Percentiles rank a stretch among this genome's conserved stretches.
Conservation (phyloP, 2,113 vertebrate genomes). For the Uria aalge region DNA sequence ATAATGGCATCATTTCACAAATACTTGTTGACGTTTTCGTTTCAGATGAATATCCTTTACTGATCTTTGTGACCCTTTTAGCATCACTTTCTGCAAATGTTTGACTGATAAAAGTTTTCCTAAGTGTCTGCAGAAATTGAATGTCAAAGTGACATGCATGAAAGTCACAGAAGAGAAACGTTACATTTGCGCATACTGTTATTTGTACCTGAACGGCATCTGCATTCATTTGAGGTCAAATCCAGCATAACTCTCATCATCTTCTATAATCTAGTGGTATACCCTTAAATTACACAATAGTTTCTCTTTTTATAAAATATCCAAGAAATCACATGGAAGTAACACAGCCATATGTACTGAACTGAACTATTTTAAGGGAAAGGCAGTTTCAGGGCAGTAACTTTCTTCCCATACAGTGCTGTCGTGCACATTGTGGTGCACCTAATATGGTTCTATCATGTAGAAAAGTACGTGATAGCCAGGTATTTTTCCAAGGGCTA, state of each 20-base stretch:
- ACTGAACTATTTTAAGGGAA: not conserved
- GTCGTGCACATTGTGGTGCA: not conserved
- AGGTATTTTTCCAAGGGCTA: not conserved
- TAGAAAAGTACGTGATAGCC: not conserved
- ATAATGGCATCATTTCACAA: not conserved
- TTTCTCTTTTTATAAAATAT: not conserved
- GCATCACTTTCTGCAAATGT: slow-evolving; percentile 5
- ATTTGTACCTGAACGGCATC: not conserved
- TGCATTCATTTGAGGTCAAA: not conserved
- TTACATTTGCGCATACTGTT: not conserved
- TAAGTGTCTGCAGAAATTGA: not conserved
- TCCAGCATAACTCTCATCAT: not conserved
- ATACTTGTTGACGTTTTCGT: not conserved
- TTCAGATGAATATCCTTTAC: not conserved
- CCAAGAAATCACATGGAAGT: not conserved
- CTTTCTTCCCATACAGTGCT: not conserved
- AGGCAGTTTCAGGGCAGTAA: not conserved
- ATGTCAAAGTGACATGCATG: not conserved
- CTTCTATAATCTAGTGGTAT: not conserved
- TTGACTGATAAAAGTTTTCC: not conserved
- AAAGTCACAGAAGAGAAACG: not conserved
- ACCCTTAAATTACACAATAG: not conserved
- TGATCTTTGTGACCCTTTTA: not conserved
- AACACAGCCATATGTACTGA: not conserved
- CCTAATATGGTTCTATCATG: not conserved